These are phyloP conservation scores for Paratrypauchen microcephalus DNA, from an alignment of 2,797 vertebrate species.

Conservation along the genomic window DNA sequence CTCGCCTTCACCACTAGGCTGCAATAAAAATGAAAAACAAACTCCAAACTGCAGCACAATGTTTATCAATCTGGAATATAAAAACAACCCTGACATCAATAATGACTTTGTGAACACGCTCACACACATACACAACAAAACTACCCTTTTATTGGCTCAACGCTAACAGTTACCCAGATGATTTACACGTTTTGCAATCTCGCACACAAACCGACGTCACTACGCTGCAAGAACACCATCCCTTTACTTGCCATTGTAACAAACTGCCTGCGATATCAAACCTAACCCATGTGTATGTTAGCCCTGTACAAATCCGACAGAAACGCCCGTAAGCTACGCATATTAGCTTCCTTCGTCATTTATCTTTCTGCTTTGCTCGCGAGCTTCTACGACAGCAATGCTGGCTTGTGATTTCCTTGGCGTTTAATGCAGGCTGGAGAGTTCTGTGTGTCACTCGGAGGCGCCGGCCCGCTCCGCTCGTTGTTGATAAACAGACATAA, in stretches of 20 bases:
- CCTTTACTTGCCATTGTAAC: background rate
- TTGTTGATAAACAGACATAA: constrained; percentile 71
- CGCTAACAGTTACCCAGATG: background rate
- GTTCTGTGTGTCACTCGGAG: constrained; percentile 27
- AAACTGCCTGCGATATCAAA: constrained; percentile 3
- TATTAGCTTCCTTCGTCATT: background rate
- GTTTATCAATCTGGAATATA: background rate
- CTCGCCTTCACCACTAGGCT: no score
- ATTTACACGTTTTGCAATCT: background rate
- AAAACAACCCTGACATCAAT: background rate
- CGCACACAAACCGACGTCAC: background rate
- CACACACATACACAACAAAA: background rate
- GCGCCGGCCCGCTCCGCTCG: constrained; percentile 52
- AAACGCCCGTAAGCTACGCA: constrained; percentile 1
- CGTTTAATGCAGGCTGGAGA: constrained; percentile 35
- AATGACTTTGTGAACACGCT: background rate
- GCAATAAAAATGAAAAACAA: background rate
- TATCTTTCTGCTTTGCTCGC: background rate
- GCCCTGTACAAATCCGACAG: background rate
- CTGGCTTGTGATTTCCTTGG: background rate
- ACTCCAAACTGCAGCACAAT: background rate
- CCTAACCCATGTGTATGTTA: background rate
- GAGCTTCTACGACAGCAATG: background rate
- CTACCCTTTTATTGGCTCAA: background rate
- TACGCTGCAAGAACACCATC: background rate